Conservation (phyloP, 2,797 vertebrate species). For the Xenopus petersii region DNA sequence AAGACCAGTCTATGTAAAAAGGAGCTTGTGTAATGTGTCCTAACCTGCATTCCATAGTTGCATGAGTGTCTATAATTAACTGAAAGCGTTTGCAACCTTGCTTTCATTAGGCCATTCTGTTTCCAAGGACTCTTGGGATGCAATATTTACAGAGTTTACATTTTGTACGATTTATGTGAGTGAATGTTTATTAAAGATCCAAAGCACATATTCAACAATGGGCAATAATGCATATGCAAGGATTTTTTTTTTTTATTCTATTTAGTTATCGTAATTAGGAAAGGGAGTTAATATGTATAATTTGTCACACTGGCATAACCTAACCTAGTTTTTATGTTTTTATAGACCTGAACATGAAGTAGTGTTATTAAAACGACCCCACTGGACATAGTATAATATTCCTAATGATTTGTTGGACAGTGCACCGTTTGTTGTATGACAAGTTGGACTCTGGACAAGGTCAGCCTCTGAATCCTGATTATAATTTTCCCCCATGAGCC, state of each 20-base stretch:
- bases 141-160: too few species aligned
- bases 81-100: too few species aligned
- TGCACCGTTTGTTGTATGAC: conserved; percentile 70
- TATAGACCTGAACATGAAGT: conserved; percentile 17
- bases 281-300: not conserved
- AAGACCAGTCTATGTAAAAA: too few species aligned
- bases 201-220: not conserved
- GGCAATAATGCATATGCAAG: not conserved
- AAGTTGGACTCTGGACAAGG: conserved; percentile 78
- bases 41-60: too few species aligned
- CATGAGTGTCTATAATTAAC: too few species aligned
- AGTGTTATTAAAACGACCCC: conserved; percentile 46
- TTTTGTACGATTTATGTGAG: not conserved
- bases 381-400: conserved; percentile 56
- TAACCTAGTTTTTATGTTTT: conserved; percentile 4
- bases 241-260: not conserved
- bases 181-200: not conserved
- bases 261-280: not conserved
- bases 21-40: too few species aligned
- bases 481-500: conserved; percentile 78
- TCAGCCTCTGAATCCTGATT: conserved; percentile 86
- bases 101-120: too few species aligned
- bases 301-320: conserved; percentile 9
- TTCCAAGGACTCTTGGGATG: too few species aligned
- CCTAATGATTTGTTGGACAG: conserved; percentile 66